Base-by-base conservation (phyloP, 2,113 vertebrate genomes). In the Hiodon alosoides region DNA sequence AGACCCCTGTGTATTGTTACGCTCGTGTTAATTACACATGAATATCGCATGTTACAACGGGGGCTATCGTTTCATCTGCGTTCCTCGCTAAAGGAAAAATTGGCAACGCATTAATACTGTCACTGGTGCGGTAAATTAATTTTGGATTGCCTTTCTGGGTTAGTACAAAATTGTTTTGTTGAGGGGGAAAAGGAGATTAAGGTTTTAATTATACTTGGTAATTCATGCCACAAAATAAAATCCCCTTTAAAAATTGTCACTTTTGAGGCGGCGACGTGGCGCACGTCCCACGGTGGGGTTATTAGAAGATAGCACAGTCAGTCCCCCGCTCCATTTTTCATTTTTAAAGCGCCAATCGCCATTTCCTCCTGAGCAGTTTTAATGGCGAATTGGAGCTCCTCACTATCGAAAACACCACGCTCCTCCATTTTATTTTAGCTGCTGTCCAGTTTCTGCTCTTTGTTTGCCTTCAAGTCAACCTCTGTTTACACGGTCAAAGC, bases 101-200 rank as follows among this genome's bases (percentile, higher is more conserved):
- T 82, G 83, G 80, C 82, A 84, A 84, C 83, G 85, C 82, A 87
- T 90, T 90, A 87, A 87, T 90, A 89, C 85, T 86, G 85, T 89
- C 89, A 88, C 77, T 89, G 88, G 86, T 87, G 88, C 87, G 79
- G 86, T 87, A 90, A 90, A 90, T 90, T 89, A 87, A 90, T 90
- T 90, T 89, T 89, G 86, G 85, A 89, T 90, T 90, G 87, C 85
- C 88, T 87, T 85, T 88, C 80, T 87, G 84, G 84, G 84, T 89
- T 90, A 82, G 77, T 86, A 88, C 86, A 88, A 89, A 90, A 89
- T 87, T 87, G 85, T 89, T 90, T 88, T 89, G 87, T 90, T 88
- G 88, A 89, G 86, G 84, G 85, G 78, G 87, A 89, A 87, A 88
- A 86, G 79, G 81, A 88, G 88, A 90, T 89, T 87, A 89, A 81